phyloP scores from a whole-genome alignment of 2,888 invertebrate species.

The Petrolisthes manimaculis region DNA sequence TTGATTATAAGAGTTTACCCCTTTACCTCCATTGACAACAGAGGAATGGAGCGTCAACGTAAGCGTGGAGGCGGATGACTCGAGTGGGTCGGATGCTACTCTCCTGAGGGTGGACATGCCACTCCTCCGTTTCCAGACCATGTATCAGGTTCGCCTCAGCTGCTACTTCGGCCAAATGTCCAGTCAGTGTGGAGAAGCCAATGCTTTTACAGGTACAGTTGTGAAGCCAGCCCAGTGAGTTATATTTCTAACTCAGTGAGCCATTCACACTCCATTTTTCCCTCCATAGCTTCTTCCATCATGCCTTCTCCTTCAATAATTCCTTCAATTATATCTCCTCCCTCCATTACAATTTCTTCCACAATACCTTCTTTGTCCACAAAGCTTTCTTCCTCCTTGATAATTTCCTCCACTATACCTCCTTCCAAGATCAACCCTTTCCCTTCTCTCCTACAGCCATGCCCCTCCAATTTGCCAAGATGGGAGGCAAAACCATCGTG shows the following conservation, averaged over 20 bases:
- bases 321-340: no score
- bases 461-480: slow-evolving; percentile 37
- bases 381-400: no score
- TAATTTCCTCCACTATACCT: no score
- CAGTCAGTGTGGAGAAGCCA: slow-evolving; percentile 40
- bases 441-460: slow-evolving; percentile 31
- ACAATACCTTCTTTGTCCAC: no score
- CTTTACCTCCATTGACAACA: not conserved
- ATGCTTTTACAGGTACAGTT: slow-evolving; percentile 29
- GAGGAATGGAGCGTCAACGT: not conserved
- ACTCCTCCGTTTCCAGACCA: slow-evolving; percentile 24
- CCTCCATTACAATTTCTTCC: no score
- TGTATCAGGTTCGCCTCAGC: slow-evolving; percentile 42
- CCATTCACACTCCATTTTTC: not conserved
- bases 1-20: not conserved
- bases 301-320: not conserved
- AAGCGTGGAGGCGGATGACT: not conserved
- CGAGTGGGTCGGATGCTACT: not conserved
- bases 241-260: not conserved
- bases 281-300: not conserved
- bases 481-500: slow-evolving; percentile 35
- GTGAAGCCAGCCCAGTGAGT: not conserved
- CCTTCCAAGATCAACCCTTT: not conserved
- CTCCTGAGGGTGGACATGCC: slow-evolving; percentile 37
- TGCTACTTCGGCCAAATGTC: slow-evolving; percentile 48